Evolutionary conservation across 2,797 vertebrate genomes (phyloP), one percentile per base, ranked within the genome.

Genomic region (Odontamblyopus lacepedii): DNA sequence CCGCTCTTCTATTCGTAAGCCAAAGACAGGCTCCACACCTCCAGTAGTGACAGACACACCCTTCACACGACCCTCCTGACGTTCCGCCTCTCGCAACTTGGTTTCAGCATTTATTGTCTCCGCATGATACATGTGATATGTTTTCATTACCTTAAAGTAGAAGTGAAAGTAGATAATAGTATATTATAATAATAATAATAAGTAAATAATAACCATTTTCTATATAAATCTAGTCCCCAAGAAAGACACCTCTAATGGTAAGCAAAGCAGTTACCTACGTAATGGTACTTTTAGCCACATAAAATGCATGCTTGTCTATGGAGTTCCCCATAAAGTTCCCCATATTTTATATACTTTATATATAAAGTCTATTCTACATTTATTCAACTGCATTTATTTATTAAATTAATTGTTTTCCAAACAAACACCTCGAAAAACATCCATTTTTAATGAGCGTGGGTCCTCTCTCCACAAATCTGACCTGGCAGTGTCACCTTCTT

Each of bases 61-160:
- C 82, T 92, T 92, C 55, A 95, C 95, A 29, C 98, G 96, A 60
- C 97, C 98, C 83, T 98, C 98, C 88, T 99, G 98, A 5, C 95
- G 96, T 89, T 99, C 98, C 2, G 96, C 97, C 78, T 99, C 98
- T 74, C 98, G 96, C 88, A 99, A 93, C 87, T 99, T 99, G 86
- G 94, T 94, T 83, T 99, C 98, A 0, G 98, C 96, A 64, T 91
- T 99, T 89, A 99, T 94, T 74, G 96, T 98, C 90, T 99, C 98
- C 18, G 93, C 94, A 62, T 99, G 95, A 89, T 99, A 99, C 96
- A 99, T 98, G 86, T 99, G 98, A 84, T 99, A 99, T 0, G 97
- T 99, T 93, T 99, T 99, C 96, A 99, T 99, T 91, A 98, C 98
- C 98, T 99, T 13, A 85, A 30, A 77, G 75, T 69, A 60, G 63